These are phyloP conservation scores for Pseudococcus jackbeardsleyi DNA, from an alignment of 2,888 invertebrate genomes.

Conservation along the genomic window DNA sequence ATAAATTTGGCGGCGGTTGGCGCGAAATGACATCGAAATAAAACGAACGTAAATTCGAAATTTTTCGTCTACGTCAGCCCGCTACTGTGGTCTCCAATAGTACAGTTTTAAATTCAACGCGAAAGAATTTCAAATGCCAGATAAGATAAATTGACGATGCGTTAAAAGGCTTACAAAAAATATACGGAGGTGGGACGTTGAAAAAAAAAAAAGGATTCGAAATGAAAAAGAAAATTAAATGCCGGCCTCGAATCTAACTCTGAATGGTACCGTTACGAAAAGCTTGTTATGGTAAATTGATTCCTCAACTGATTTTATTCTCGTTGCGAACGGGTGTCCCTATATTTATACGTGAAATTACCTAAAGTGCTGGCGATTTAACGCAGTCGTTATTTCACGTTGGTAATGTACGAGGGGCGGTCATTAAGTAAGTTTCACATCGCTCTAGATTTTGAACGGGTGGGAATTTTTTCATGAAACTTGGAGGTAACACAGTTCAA, in stretches of 20 bases:
- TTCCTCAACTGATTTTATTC: constrained; percentile 15
- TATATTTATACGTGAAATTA: not conserved
- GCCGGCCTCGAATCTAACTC: not conserved
- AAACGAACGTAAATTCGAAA: constrained; percentile 24
- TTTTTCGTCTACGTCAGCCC: constrained; percentile 20
- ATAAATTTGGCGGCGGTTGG: not conserved
- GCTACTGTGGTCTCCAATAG: not conserved
- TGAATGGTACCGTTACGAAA: not conserved
- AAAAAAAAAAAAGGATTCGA: not conserved
- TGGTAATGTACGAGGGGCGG: too few relatives aligned
- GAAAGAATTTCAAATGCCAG: constrained; percentile 30
- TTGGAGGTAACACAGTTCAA: too few relatives aligned
- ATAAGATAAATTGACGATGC: constrained; percentile 37
- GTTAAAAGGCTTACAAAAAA: constrained; percentile 41
- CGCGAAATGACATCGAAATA: constrained; percentile 11
- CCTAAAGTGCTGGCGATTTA: not conserved
- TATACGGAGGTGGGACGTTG: not conserved
- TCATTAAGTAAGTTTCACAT: too few relatives aligned
- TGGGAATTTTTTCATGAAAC: too few relatives aligned
- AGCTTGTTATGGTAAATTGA: constrained; percentile 29
- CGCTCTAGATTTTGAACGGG: too few relatives aligned
- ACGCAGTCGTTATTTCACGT: not conserved
- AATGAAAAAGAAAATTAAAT: constrained; percentile 34
- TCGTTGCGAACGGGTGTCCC: not conserved
- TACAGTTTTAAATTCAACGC: constrained; percentile 26